These are phyloP conservation scores for Malacosoma neustria DNA, from an alignment of 2,888 invertebrate species.

Conservation along the genomic window DNA sequence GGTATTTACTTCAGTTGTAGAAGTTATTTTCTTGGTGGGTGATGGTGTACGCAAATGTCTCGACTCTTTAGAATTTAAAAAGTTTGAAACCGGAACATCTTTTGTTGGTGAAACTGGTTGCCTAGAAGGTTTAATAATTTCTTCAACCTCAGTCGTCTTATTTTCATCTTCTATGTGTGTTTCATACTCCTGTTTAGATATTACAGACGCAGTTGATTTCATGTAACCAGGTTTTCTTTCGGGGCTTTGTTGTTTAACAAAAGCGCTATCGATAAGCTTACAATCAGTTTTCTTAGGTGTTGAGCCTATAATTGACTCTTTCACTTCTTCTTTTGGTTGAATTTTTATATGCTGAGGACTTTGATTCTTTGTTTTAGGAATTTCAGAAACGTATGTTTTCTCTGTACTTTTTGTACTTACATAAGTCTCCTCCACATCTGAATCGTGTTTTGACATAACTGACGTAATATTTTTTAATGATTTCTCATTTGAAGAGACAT, in stretches of 20 bases:
- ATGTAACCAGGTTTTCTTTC: constrained; percentile 6
- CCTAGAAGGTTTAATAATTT: constrained; percentile 9
- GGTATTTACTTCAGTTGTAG: constrained; percentile 23
- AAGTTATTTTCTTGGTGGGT: constrained; percentile 25
- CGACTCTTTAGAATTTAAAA: constrained; percentile 17
- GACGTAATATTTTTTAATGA: constrained; percentile 13
- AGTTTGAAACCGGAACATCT: constrained; percentile 5
- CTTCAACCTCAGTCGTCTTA: constrained; percentile 6
- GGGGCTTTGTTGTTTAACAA: too few relatives aligned
- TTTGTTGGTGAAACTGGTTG: constrained; percentile 14
- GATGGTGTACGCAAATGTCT: constrained; percentile 26
- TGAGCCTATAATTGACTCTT: too few relatives aligned
- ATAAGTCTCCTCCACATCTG: too few relatives aligned
- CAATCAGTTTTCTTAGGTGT: constrained; percentile 1
- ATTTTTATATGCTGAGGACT: too few relatives aligned
- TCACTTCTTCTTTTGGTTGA: too few relatives aligned
- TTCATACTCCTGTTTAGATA: constrained; percentile 15
- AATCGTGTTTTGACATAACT: constrained; percentile 13
- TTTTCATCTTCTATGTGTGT: constrained; percentile 15
- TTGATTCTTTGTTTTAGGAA: background rate
- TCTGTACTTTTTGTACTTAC: background rate
- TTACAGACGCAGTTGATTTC: constrained; percentile 12
- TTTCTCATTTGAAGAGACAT: constrained; percentile 14
- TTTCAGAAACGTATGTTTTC: too few relatives aligned
- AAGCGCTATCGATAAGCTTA: too few relatives aligned